Evolutionary conservation across 2,113 vertebrate species (phyloP).

Genomic region (Oceanites oceanicus): DNA sequence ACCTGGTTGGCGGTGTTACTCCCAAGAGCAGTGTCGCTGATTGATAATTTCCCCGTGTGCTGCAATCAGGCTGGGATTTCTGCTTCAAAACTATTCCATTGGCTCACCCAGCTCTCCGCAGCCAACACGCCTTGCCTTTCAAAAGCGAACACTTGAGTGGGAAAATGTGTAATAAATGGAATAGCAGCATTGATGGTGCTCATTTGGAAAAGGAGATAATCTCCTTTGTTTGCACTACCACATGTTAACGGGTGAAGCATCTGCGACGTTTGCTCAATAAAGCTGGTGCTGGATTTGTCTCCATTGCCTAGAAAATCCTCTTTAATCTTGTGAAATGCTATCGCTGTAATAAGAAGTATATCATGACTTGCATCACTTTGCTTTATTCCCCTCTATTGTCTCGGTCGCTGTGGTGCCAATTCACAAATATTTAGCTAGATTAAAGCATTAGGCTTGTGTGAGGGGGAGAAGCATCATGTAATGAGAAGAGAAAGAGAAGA

Average conservation of each 20-base stretch:
- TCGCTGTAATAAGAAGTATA: not conserved
- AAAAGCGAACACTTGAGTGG: not conserved
- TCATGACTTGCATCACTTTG: not conserved
- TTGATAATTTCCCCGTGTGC: not conserved
- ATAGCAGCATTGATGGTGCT: not conserved
- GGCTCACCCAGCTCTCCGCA: not conserved
- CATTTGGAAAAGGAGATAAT: constrained; percentile 13
- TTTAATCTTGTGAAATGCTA: constrained; percentile 9
- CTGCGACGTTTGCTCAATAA: not conserved
- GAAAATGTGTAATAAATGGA: not conserved
- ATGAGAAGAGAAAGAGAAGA: not conserved
- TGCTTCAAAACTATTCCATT: not conserved
- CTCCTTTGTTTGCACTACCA: not conserved
- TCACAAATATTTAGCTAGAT: constrained; percentile 8
- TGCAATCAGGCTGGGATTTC: not conserved
- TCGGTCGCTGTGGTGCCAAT: not conserved
- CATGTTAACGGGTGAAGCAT: not conserved
- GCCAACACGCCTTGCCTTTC: accelerated
- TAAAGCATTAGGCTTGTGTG: not conserved
- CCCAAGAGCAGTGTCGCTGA: not conserved
- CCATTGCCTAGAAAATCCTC: constrained; percentile 25
- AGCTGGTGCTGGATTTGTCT: not conserved
- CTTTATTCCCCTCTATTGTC: not conserved
- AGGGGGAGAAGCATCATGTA: not conserved
- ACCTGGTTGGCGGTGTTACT: not conserved